Evolutionary conservation across 2,113 vertebrate genomes (phyloP).

Genomic region (Malurus elegans): DNA sequence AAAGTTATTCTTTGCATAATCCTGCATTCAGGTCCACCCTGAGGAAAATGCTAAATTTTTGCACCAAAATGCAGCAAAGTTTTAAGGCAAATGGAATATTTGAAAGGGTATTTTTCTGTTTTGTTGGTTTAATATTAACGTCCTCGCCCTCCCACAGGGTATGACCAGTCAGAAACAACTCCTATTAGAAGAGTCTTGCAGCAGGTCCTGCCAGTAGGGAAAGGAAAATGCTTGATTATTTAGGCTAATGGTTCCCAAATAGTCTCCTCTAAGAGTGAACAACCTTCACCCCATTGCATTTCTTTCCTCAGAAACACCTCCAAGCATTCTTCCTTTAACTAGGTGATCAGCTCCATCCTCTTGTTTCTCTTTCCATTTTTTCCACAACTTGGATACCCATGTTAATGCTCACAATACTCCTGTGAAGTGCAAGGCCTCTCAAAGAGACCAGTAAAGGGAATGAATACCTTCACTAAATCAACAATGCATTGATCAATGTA

Average conservation of each 20-base stretch:
- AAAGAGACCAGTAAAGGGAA: neutral
- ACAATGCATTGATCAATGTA: slow-evolving; percentile 55
- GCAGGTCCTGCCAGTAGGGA: neutral
- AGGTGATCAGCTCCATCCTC: neutral
- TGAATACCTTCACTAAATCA: slow-evolving; percentile 26
- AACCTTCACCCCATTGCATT: neutral
- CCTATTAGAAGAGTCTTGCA: neutral
- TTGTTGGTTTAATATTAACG: neutral
- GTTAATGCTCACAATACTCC: neutral
- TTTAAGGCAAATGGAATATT: neutral
- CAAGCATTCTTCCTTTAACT: neutral
- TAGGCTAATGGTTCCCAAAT: neutral
- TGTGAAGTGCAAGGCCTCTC: neutral
- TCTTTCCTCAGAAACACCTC: neutral
- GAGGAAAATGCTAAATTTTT: neutral
- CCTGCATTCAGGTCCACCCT: neutral
- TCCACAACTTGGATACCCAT: neutral
- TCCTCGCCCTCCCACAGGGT: neutral
- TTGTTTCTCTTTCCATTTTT: neutral
- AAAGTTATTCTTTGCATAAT: neutral
- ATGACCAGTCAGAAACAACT: neutral
- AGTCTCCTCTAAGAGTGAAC: neutral
- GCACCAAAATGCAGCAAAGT: neutral
- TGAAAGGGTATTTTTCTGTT: neutral
- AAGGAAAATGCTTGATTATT: neutral